phyloP scores from a whole-genome alignment of 1,140 invertebrate species.

The Cotesia chilonis region DNA sequence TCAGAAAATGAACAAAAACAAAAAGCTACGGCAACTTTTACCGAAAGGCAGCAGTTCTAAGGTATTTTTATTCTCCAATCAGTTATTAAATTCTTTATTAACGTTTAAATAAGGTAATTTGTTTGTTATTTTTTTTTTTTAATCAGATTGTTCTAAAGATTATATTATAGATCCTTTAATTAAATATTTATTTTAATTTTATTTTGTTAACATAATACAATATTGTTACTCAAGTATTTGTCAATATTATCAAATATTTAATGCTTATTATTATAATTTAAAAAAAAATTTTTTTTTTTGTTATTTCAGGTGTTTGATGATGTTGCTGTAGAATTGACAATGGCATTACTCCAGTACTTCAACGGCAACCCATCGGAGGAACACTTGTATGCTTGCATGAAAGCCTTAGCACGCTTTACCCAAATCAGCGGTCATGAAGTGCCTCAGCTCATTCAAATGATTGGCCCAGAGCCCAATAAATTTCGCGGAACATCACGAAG shows the following conservation, averaged over 20 bases:
- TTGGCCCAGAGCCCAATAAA: conserved; percentile 85
- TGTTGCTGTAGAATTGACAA: conserved; percentile 88
- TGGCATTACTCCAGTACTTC: conserved; percentile 92
- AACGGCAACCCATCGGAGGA: conserved; percentile 82
- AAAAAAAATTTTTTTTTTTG: no score
- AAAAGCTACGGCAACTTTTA: conserved; percentile 74
- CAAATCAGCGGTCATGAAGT: conserved; percentile 84
- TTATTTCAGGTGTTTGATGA: conserved; percentile 86
- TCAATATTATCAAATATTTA: neutral
- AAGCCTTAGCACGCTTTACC: conserved; percentile 81
- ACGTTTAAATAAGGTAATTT: neutral
- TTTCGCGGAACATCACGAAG: conserved; percentile 83
- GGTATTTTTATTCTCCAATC: conserved; percentile 64
- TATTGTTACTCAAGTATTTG: conserved; percentile 17
- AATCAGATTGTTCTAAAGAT: neutral
- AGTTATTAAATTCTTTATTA: conserved; percentile 21
- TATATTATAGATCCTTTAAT: neutral
- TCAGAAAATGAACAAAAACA: conserved; percentile 78
- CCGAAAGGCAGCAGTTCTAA: conserved; percentile 75
- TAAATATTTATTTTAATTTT: neutral
- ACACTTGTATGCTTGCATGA: conserved; percentile 79
- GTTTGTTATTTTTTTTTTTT: neutral
- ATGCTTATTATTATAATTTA: neutral
- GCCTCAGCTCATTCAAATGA: conserved; percentile 88
- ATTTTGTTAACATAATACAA: neutral